Evolutionary conservation across 2,113 vertebrate species (phyloP).

Genomic region (Lophotis ruficrista): DNA sequence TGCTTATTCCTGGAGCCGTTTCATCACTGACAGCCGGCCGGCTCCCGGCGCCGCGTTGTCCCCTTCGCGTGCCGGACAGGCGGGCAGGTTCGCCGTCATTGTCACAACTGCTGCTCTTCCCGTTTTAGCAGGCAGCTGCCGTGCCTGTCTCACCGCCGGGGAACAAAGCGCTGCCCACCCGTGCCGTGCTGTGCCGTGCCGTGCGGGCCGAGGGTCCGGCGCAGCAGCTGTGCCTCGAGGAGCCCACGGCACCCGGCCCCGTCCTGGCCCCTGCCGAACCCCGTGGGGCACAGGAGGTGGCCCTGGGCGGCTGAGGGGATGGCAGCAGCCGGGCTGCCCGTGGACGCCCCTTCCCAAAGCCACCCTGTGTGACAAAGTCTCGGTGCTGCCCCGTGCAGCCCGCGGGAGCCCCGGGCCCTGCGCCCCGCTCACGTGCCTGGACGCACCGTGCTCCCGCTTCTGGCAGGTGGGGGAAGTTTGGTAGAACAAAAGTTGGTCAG

Average conservation of each 20-base stretch:
- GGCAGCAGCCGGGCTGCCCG: background rate
- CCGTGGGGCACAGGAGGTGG: rapidly evolving
- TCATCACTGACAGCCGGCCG: background rate
- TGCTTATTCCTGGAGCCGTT: background rate
- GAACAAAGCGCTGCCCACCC: background rate
- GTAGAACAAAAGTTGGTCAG: background rate
- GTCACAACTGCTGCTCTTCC: background rate
- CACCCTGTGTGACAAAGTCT: background rate
- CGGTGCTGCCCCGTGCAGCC: background rate
- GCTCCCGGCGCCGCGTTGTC: background rate
- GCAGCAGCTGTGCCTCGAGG: background rate
- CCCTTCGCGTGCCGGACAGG: background rate
- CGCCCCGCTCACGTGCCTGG: background rate
- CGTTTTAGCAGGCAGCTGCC: constrained; percentile 51
- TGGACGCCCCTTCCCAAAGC: background rate
- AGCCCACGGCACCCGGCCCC: background rate
- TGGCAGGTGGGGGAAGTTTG: too few relatives aligned
- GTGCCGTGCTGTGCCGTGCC: background rate
- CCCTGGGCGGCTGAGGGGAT: background rate
- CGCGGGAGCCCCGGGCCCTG: rapidly evolving
- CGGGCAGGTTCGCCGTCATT: background rate
- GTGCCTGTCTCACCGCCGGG: rapidly evolving
- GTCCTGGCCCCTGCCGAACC: background rate
- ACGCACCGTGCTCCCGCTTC: rapidly evolving
- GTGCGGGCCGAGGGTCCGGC: rapidly evolving